These are phyloP conservation scores for Hydrochoerus hydrochaeris DNA, from an alignment of 2,113 vertebrate genomes.

Conservation along the genomic window DNA sequence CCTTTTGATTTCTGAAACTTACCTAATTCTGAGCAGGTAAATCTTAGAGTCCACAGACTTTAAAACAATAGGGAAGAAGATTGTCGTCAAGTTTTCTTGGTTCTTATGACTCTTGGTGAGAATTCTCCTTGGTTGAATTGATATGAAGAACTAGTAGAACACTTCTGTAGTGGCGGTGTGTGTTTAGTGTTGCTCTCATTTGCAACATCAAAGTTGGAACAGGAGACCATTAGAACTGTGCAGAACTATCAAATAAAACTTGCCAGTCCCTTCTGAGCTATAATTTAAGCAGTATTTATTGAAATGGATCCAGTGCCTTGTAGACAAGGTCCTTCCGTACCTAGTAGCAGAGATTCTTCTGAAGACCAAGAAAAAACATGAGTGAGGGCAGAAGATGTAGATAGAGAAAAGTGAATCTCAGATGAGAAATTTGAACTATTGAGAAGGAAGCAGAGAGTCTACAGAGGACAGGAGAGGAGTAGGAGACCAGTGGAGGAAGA, in stretches of 20 bases:
- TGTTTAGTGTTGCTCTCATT: neutral
- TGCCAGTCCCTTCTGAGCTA: neutral
- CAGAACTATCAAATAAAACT: neutral
- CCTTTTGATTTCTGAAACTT: neutral
- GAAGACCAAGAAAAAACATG: neutral
- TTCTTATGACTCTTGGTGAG: neutral
- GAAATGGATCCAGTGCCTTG: neutral
- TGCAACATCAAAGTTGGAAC: neutral
- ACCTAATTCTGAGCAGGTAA: neutral
- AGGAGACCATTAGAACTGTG: neutral
- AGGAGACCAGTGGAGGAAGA: neutral
- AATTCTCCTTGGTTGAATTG: neutral
- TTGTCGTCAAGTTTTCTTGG: neutral
- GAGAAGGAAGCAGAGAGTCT: neutral
- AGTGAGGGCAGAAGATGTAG: neutral
- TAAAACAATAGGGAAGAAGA: conserved; percentile 7
- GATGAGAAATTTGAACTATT: neutral
- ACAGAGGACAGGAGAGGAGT: neutral
- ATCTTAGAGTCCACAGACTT: neutral
- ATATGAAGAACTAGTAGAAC: neutral
- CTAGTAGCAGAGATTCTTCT: neutral
- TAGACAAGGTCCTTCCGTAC: neutral
- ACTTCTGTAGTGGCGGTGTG: neutral
- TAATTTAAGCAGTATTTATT: neutral
- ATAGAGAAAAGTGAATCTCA: neutral